Evolutionary conservation across 64 coral and sea anemone genomes (phyloP).

Genomic region (Porites australiensis): DNA sequence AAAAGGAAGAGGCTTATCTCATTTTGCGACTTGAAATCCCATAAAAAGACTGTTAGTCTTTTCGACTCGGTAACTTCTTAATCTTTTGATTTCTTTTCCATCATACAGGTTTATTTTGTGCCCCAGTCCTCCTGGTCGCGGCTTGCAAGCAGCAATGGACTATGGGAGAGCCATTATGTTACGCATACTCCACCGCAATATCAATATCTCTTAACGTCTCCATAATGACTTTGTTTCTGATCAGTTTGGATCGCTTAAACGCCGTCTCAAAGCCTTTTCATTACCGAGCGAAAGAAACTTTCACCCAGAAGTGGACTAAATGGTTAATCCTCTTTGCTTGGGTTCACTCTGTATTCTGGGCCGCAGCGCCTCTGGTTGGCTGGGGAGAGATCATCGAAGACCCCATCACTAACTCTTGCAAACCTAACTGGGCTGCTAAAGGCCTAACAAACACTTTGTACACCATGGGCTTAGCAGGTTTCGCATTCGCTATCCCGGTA

Average conservation of each 20-base stretch:
- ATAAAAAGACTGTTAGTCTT: too few relatives aligned
- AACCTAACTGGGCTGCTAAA: constrained; percentile 88
- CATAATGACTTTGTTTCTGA: constrained; percentile 82
- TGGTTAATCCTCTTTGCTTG: constrained; percentile 48
- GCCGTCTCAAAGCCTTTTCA: constrained; percentile 80
- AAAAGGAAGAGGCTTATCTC: too few relatives aligned
- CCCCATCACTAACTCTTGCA: constrained; percentile 73
- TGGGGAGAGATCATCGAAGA: constrained; percentile 90
- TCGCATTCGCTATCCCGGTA: constrained; percentile 81
- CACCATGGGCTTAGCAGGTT: constrained; percentile 69
- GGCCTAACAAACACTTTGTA: constrained; percentile 67
- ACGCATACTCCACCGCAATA: constrained; percentile 47
- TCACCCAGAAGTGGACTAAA: constrained; percentile 68
- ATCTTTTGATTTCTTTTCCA: neutral
- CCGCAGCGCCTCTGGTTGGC: constrained; percentile 71
- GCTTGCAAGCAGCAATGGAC: constrained; percentile 75
- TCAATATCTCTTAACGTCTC: constrained; percentile 86
- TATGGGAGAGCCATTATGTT: constrained; percentile 66
- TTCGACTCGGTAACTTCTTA: too few relatives aligned
- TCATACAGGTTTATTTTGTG: constrained; percentile 74
- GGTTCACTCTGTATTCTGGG: constrained; percentile 83
- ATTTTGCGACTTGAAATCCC: too few relatives aligned
- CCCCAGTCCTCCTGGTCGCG: constrained; percentile 62
- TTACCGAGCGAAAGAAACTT: constrained; percentile 71
- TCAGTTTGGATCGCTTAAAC: constrained; percentile 88